Evolutionary conservation across 2,113 vertebrate species (phyloP), one percentile per base, ranked within the genome.

Genomic region (Megaleporinus macrocephalus): DNA sequence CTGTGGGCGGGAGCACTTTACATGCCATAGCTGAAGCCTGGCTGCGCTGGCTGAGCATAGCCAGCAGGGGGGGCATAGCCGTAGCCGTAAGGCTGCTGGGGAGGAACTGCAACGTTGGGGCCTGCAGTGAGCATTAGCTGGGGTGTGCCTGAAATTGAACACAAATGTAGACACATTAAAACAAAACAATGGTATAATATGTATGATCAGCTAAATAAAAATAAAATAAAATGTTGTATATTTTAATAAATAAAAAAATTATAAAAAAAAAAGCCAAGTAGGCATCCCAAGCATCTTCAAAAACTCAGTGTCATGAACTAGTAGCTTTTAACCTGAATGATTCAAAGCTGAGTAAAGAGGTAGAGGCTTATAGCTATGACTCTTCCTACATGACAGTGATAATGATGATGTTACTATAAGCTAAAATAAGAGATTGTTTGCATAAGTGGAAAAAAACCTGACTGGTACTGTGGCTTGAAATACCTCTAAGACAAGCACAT

Each of bases 41-140:
- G 95, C 92, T 98, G 92, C 49, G 91, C 91, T 1, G 93, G 95
- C 85, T 97, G 98, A 90, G 91, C 91, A 2, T 97, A 98, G 76
- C 92, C 92, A 0, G 97, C 93, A 14, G 97, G 94, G 76, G 96
- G 95, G 4, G 94, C 92, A 90, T 99, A 99, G 87, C 97, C 95
- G 62, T 99, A 99, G 86, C 97, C 95, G 36, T 97, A 99, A 90
- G 96, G 91, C 92, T 97, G 97, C 93, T 99, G 98, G 2, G 97
- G 97, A 73, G 98, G 98, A 83, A 99, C 97, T 4, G 96, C 93
- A 20, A 98, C 96, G 59, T 96, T 98, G 91, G 97, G 94, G 88
- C 98, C 98, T 6, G 98, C 96, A 71, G 98, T 99, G 88, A 99
- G 93, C 98, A 99, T 99, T 18, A 99, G 94, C 90, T 99, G 98